Percentiles rank a stretch among this genome's conserved stretches.
phyloP scores from a whole-genome alignment of 2,888 invertebrate species.

The Pheosia tremula region DNA sequence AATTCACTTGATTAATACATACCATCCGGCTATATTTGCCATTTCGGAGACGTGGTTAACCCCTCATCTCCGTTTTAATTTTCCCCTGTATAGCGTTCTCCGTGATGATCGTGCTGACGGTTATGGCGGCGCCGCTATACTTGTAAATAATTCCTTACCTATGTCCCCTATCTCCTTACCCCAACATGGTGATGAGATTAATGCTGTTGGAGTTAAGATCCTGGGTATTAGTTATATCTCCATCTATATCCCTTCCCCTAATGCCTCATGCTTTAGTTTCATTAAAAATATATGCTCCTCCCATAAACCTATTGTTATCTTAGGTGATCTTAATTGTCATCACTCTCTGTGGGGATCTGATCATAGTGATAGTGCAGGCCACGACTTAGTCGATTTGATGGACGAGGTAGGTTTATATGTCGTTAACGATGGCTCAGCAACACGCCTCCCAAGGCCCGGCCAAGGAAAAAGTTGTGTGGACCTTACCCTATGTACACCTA shows the following conservation, averaged over 20 bases:
- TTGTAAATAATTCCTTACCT: not conserved
- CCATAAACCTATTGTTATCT: not conserved
- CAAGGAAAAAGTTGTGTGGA: not conserved
- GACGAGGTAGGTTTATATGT: not conserved
- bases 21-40: not conserved
- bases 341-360: not conserved
- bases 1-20: not conserved
- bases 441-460: not conserved
- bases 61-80: not conserved
- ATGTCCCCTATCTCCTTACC: not conserved
- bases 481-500: not conserved
- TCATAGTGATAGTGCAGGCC: not conserved
- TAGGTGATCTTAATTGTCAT: not conserved
- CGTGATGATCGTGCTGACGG: not conserved
- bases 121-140: not conserved
- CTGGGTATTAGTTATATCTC: not conserved
- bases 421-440: conserved; percentile 1
- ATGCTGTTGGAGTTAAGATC: not conserved
- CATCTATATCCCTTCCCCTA: not conserved
- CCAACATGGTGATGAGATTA: not conserved
- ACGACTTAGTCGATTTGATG: not conserved
- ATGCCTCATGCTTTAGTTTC: not conserved
- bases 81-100: not conserved
- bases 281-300: not conserved
- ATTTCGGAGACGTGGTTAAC: not conserved